These are phyloP conservation scores for Anhinga rufa DNA, from an alignment of 2,113 vertebrate genomes.

Conservation along the genomic window DNA sequence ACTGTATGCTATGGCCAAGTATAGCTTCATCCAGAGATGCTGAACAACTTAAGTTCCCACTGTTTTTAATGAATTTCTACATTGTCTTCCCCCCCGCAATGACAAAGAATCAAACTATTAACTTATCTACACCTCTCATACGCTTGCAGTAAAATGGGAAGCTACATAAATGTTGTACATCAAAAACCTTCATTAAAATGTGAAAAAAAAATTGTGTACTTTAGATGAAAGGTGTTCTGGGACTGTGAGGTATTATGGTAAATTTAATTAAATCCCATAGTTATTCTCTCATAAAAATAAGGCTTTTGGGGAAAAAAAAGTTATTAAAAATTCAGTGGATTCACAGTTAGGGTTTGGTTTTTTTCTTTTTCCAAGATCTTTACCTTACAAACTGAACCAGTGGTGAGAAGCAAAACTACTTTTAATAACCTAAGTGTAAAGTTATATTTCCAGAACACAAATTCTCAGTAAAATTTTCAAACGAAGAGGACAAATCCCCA, in stretches of 20 bases:
- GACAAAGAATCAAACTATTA: neutral
- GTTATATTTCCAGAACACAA: neutral
- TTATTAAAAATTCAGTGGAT: neutral
- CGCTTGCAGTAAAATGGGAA: slow-evolving; percentile 7
- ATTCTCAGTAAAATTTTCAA: neutral
- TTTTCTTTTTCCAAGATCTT: neutral
- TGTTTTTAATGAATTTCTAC: neutral
- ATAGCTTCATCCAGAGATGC: neutral
- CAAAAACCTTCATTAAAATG: slow-evolving; percentile 58
- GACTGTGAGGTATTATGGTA: slow-evolving; percentile 31
- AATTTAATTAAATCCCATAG: slow-evolving; percentile 52
- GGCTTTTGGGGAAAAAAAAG: neutral
- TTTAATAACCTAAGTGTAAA: neutral
- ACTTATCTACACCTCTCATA: slow-evolving; percentile 6
- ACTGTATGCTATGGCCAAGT: neutral
- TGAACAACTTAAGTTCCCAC: neutral
- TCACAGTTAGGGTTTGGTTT: neutral
- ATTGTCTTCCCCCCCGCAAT: neutral
- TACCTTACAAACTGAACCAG: neutral
- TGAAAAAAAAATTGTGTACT: slow-evolving; percentile 45
- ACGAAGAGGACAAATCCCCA: neutral
- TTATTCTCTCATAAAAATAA: slow-evolving; percentile 6
- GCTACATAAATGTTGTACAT: neutral
- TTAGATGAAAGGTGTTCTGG: slow-evolving; percentile 53
- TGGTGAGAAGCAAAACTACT: neutral